phyloP scores from a whole-genome alignment of 1,140 invertebrate genomes.

The Anastrepha ludens region DNA sequence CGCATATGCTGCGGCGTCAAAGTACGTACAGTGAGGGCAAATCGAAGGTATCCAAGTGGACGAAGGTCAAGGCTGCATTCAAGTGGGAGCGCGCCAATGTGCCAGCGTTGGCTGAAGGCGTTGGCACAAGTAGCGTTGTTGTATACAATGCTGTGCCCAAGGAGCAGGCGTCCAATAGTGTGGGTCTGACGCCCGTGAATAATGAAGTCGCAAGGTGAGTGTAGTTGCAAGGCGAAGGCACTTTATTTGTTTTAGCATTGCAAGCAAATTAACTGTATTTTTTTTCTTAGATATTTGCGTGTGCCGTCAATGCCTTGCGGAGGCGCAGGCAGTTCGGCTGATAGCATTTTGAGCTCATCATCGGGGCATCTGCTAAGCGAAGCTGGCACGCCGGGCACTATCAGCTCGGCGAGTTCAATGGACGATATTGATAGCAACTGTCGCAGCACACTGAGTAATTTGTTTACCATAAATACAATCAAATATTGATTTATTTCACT shows the following conservation, averaged over 20 bases:
- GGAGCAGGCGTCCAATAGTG: constrained; percentile 67
- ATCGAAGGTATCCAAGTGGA: constrained; percentile 83
- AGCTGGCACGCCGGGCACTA: constrained; percentile 68
- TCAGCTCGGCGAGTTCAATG: constrained; percentile 72
- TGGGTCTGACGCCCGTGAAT: constrained; percentile 70
- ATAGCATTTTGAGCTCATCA: constrained; percentile 75
- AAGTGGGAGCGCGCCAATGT: constrained; percentile 82
- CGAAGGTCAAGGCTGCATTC: constrained; percentile 87
- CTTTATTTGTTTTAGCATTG: neutral
- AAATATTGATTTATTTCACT: constrained; percentile 2
- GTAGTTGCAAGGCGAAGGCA: neutral
- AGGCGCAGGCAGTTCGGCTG: constrained; percentile 75
- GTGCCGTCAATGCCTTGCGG: constrained; percentile 73
- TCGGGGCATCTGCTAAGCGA: constrained; percentile 72
- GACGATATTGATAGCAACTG: constrained; percentile 68
- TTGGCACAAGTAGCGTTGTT: constrained; percentile 57
- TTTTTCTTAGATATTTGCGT: constrained; percentile 56
- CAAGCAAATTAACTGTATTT: neutral
- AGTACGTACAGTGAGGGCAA: constrained; percentile 72
- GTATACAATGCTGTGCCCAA: constrained; percentile 60
- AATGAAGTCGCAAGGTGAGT: constrained; percentile 71
- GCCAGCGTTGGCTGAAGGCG: constrained; percentile 70
- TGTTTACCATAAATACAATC: constrained; percentile 1
- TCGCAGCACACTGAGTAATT: constrained; percentile 53
- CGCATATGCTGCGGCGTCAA: constrained; percentile 67